Evolutionary conservation across 2,797 vertebrate species (phyloP).

Genomic region (Gorsachius magnificus): DNA sequence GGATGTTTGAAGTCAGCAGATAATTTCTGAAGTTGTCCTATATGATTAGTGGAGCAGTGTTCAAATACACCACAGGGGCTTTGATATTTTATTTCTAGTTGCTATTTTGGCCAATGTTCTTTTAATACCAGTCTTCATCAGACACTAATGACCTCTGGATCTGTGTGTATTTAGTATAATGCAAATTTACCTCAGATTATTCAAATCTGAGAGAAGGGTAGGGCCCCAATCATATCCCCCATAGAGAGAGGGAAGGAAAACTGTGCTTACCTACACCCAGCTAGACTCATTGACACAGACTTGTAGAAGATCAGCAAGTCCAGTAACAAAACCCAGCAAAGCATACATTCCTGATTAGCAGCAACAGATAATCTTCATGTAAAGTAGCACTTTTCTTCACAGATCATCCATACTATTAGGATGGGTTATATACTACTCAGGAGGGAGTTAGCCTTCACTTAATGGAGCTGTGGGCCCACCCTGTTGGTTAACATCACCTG

Average conservation of each 20-base stretch:
- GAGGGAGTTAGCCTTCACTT: neutral
- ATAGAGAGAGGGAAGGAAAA: neutral
- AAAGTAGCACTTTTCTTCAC: neutral
- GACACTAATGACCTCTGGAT: neutral
- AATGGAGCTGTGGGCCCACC: neutral
- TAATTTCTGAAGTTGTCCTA: neutral
- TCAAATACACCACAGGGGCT: neutral
- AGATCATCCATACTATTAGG: neutral
- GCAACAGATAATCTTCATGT: neutral
- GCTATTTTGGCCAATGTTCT: neutral
- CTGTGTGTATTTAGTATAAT: neutral
- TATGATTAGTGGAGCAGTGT: neutral
- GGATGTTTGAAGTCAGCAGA: neutral
- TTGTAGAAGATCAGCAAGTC: neutral
- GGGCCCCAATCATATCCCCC: accelerated
- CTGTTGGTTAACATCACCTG: neutral
- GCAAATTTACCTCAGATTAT: neutral
- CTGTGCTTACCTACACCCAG: too few relatives aligned
- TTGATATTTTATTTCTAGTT: neutral
- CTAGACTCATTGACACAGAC: neutral
- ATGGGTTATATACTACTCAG: neutral
- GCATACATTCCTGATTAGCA: neutral
- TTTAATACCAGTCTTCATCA: neutral
- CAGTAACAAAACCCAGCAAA: neutral
- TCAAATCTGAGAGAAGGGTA: neutral